A percentile compares a stretch with the other conserved stretches of the same genome.
These are phyloP conservation scores for Chamaetylas fuelleborni DNA, from an alignment of 2,113 vertebrate genomes.

Conservation along the genomic window DNA sequence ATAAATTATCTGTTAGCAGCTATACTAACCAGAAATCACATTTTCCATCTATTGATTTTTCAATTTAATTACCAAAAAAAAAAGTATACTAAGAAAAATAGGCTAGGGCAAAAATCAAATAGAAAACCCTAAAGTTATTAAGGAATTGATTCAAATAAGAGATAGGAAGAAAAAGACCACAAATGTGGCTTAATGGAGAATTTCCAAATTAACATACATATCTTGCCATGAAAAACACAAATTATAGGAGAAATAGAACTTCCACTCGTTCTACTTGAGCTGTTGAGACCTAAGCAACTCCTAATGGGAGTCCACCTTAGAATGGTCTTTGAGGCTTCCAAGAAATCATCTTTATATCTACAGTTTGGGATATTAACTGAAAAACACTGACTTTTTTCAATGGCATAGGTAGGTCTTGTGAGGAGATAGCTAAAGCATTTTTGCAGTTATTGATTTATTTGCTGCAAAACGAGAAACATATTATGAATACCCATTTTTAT, in stretches of 20 bases:
- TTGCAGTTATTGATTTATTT: not conserved
- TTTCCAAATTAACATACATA: not conserved
- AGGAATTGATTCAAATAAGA: not conserved
- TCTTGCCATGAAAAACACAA: not conserved
- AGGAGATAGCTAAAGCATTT: not conserved
- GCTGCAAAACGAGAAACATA: not conserved
- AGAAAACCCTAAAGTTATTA: not conserved
- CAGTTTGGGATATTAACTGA: not conserved
- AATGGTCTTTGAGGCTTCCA: not conserved
- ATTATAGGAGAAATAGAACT: not conserved
- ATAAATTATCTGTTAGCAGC: not conserved
- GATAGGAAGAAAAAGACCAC: not conserved
- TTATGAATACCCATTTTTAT: not conserved
- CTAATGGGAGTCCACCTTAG: not conserved
- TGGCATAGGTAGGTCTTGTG: not conserved
- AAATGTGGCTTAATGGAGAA: not conserved
- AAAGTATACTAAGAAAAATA: not conserved
- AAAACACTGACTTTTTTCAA: not conserved
- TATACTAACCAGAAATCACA: not conserved
- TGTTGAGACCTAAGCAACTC: not conserved
- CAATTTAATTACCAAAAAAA: not conserved
- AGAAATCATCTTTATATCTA: not conserved
- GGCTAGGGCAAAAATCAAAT: not conserved
- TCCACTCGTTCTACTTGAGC: not conserved
- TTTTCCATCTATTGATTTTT: slow-evolving; percentile 9